Evolutionary conservation across 2,797 vertebrate species (phyloP).

Genomic region (Novumbra hubbsi): DNA sequence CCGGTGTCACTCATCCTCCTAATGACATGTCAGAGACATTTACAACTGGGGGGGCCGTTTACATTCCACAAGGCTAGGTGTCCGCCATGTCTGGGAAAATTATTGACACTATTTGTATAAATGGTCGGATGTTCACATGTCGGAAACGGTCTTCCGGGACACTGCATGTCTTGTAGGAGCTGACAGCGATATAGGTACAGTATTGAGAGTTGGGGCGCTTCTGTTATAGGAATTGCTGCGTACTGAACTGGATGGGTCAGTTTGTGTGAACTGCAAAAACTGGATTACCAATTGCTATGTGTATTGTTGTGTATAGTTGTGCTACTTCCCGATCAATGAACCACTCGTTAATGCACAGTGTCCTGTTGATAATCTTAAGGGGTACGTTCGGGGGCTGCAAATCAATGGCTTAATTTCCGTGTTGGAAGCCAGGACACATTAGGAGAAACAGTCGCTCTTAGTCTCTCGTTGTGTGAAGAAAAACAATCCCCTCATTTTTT

Average conservation of each 20-base stretch:
- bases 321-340: neutral
- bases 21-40: constrained; percentile 67
- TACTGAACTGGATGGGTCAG: neutral
- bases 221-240: neutral
- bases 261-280: neutral
- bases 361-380: constrained; percentile 36
- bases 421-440: constrained; percentile 48
- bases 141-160: constrained; percentile 40
- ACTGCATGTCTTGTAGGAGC: constrained; percentile 27
- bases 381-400: constrained; percentile 56
- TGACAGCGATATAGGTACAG: constrained; percentile 32
- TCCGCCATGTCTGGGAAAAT: constrained; percentile 33
- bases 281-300: too few species aligned
- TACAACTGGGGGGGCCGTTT: constrained; percentile 34
- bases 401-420: constrained; percentile 47
- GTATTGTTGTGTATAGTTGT: neutral
- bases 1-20: constrained; percentile 56
- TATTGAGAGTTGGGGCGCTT: constrained; percentile 11
- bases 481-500: constrained; percentile 75
- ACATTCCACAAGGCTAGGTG: constrained; percentile 22
- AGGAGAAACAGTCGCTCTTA: constrained; percentile 57
- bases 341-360: neutral
- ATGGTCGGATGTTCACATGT: constrained; percentile 34
- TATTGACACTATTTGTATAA: constrained; percentile 51
- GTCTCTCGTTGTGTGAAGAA: constrained; percentile 52